phyloP scores from a whole-genome alignment of 2,113 vertebrate genomes.

The Gallinago jamesoni region DNA sequence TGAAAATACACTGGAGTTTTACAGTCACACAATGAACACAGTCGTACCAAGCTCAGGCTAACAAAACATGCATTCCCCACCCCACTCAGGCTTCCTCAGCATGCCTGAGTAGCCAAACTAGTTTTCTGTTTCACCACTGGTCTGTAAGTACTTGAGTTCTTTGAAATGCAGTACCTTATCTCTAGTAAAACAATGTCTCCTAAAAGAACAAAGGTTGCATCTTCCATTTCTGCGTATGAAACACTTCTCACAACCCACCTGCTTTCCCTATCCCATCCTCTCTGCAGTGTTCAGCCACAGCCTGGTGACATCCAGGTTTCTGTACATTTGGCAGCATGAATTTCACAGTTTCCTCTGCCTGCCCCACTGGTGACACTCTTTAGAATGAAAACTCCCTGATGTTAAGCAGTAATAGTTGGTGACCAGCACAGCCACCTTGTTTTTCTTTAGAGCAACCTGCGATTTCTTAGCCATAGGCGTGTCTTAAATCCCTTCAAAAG shows the following conservation, averaged over 20 bases:
- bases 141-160: background rate
- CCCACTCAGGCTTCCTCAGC: background rate
- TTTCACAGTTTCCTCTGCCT: background rate
- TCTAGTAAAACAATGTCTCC: background rate
- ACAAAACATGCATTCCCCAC: background rate
- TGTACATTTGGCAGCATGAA: background rate
- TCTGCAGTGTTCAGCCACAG: background rate
- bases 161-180: conserved; percentile 47
- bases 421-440: background rate
- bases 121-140: background rate
- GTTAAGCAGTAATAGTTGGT: background rate
- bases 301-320: background rate
- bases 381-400: background rate
- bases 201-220: conserved; percentile 10
- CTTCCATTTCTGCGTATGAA: background rate
- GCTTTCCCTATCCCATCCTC: background rate
- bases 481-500: background rate
- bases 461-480: background rate
- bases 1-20: background rate
- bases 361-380: background rate
- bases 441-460: background rate
- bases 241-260: background rate
- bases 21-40: background rate
- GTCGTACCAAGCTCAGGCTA: background rate
- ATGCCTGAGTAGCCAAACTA: background rate